A percentile compares a stretch with the other conserved stretches of the same genome.
Evolutionary conservation across 2,797 vertebrate genomes (phyloP).

Genomic region (Phoeniculus purpureus): DNA sequence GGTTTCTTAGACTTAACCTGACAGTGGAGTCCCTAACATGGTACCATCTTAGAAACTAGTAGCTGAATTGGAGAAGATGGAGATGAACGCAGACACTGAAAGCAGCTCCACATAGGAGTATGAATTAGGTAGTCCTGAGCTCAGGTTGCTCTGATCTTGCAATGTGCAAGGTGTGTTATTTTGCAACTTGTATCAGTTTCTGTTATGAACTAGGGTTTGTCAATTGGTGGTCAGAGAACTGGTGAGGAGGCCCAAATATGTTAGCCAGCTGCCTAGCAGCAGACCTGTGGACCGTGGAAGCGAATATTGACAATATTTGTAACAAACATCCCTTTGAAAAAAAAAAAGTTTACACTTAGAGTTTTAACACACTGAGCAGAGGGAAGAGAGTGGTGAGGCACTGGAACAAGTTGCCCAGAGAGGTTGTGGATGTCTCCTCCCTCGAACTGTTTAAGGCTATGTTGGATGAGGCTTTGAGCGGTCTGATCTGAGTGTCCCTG

Average conservation of each 20-base stretch:
- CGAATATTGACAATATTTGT: not conserved
- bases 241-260: accelerated
- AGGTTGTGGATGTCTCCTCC: too few relatives aligned
- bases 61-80: not conserved
- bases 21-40: not conserved
- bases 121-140: not conserved
- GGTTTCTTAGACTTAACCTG: not conserved
- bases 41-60: not conserved
- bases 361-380: not conserved
- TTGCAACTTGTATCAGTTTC: not conserved
- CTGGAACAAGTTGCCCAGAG: too few relatives aligned
- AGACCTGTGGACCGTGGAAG: not conserved
- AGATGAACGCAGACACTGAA: not conserved
- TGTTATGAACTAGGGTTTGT: not conserved
- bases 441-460: too few relatives aligned
- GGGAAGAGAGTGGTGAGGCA: not conserved
- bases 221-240: not conserved
- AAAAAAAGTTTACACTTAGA: too few relatives aligned
- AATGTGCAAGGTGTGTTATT: not conserved
- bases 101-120: accelerated
- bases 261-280: not conserved
- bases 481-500: too few relatives aligned
- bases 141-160: not conserved
- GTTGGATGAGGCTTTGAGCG: too few relatives aligned
- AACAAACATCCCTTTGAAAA: not conserved